Conservation (phyloP, 2,888 invertebrate species). For the Heliconius erato region DNA sequence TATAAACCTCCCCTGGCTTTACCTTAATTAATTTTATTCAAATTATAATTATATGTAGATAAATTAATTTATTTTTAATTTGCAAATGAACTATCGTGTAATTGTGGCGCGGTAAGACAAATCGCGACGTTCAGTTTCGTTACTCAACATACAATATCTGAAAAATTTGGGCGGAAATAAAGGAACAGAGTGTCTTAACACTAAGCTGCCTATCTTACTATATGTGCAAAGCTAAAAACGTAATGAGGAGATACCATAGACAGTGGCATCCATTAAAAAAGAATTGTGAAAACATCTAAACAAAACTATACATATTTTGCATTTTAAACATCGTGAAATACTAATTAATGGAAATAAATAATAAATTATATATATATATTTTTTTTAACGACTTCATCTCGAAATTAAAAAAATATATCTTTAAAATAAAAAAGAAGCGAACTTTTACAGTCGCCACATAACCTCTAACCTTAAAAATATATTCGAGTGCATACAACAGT, state of each 20-base stretch:
- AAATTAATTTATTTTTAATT: no score
- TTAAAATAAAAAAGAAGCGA: neutral
- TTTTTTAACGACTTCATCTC: neutral
- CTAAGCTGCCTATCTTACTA: no score
- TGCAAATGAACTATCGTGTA: no score
- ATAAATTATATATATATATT: neutral
- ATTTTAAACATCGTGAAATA: neutral
- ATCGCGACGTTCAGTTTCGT: no score
- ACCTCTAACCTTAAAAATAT: conserved; percentile 41
- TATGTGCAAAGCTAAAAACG: no score
- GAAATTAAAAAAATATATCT: neutral
- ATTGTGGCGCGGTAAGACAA: no score
- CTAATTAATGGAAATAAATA: neutral
- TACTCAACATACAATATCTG: no score
- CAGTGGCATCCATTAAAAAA: neutral
- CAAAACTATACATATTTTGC: neutral
- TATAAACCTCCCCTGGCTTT: no score
- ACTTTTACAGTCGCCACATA: conserved; percentile 10
- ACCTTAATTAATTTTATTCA: no score
- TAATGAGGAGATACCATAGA: neutral
- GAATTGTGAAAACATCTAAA: neutral
- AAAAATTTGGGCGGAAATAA: no score
- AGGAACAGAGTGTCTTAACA: no score
- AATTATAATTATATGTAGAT: no score
- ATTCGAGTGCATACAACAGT: conserved; percentile 20